Evolutionary conservation across 2,888 invertebrate species (phyloP).

Genomic region (Chorisops tibialis): DNA sequence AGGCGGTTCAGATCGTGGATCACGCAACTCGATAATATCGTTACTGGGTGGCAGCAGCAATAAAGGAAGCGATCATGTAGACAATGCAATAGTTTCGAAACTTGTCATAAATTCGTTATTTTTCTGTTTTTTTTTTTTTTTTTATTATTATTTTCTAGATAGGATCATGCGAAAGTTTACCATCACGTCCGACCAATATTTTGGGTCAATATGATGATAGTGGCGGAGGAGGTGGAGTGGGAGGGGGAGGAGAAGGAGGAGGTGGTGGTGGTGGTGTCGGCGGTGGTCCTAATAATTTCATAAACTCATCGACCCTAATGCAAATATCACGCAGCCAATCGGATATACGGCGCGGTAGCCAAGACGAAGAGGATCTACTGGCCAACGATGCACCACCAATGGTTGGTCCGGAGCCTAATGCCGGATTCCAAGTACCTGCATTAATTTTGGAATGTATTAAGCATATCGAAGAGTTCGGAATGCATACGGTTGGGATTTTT

Average conservation of each 20-base stretch:
- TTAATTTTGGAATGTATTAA: conserved; percentile 76
- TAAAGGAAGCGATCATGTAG: conserved; percentile 23
- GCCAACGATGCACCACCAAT: conserved; percentile 41
- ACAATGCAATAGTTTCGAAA: too few relatives aligned
- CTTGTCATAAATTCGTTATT: conserved; percentile 10
- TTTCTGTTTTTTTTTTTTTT: too few relatives aligned
- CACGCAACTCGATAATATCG: conserved; percentile 72
- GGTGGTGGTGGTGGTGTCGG: conserved; percentile 23
- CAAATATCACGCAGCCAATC: conserved; percentile 55
- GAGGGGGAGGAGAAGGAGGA: conserved; percentile 20
- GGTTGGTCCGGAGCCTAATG: conserved; percentile 38
- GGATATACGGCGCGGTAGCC: conserved; percentile 51
- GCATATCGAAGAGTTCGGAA: conserved; percentile 76
- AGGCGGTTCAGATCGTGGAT: conserved; percentile 50
- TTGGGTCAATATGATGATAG: conserved; percentile 21
- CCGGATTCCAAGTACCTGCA: conserved; percentile 63
- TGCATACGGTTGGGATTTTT: conserved; percentile 85
- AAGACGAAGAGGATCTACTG: conserved; percentile 48
- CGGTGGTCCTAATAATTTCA: conserved; percentile 33
- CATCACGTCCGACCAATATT: conserved; percentile 44
- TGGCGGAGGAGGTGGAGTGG: too few relatives aligned
- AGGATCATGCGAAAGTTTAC: conserved; percentile 73
- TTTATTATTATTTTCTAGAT: conserved; percentile 57
- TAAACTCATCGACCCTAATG: conserved; percentile 54
- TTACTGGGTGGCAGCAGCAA: conserved; percentile 47